Conservation (phyloP, 2,888 invertebrate species). For the Lutraria lutraria region DNA sequence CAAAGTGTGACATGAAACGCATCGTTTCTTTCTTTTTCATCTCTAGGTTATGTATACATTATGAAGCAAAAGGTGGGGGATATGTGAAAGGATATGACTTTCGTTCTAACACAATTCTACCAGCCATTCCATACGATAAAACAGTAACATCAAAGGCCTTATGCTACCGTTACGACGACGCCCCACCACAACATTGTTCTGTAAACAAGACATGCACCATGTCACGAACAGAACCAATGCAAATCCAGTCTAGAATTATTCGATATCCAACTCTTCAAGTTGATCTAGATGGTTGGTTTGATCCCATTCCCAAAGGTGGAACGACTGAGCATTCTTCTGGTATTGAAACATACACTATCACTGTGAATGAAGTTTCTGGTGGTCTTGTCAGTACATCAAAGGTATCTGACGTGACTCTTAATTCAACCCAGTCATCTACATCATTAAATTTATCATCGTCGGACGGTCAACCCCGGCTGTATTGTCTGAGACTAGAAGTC, state of each 20-base stretch:
- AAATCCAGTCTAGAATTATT: not conserved
- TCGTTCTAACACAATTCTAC: not conserved
- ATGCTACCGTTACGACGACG: constrained; percentile 40
- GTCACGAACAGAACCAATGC: constrained; percentile 12
- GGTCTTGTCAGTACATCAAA: constrained; percentile 1
- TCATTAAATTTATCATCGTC: constrained; percentile 29
- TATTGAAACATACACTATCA: constrained; percentile 38
- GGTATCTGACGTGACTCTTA: not conserved
- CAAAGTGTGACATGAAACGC: no score
- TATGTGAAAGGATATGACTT: constrained; percentile 34
- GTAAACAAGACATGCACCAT: not conserved
- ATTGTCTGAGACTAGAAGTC: constrained; percentile 64
- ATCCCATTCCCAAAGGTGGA: constrained; percentile 35
- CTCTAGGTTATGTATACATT: constrained; percentile 37
- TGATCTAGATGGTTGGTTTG: constrained; percentile 36
- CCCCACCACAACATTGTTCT: constrained; percentile 29
- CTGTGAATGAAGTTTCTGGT: constrained; percentile 38
- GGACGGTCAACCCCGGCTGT: constrained; percentile 51
- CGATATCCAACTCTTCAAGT: not conserved
- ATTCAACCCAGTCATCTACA: not conserved
- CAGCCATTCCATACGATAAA: not conserved
- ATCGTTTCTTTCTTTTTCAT: no score
- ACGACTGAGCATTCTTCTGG: not conserved
- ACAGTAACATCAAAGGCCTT: not conserved
- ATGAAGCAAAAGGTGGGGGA: constrained; percentile 40